A percentile compares a stretch with the other conserved stretches of the same genome.
Evolutionary conservation across 2,888 invertebrate genomes (phyloP).

Genomic region (Globia sparganii): DNA sequence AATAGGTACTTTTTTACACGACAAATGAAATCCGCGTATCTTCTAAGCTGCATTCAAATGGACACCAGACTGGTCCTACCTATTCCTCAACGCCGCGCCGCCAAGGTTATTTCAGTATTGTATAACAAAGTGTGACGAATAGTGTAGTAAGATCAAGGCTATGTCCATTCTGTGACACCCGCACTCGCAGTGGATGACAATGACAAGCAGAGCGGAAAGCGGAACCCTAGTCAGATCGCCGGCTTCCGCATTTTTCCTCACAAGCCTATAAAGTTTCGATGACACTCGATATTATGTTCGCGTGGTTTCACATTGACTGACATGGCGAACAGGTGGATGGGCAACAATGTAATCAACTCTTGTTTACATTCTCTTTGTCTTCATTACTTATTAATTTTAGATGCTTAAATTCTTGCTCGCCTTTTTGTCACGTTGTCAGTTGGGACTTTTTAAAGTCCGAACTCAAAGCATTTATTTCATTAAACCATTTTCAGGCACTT

Average conservation of each 20-base stretch:
- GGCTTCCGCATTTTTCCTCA: slow-evolving; percentile 79
- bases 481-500: not conserved
- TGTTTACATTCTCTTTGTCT: too few species aligned
- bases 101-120: slow-evolving; percentile 59
- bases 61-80: not conserved
- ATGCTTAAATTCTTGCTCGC: not conserved
- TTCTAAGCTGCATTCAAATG: slow-evolving; percentile 5
- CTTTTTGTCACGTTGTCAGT: not conserved
- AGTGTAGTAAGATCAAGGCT: slow-evolving; percentile 72
- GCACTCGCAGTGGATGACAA: slow-evolving; percentile 64
- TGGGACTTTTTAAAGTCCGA: not conserved
- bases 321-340: slow-evolving; percentile 1
- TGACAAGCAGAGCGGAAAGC: slow-evolving; percentile 81
- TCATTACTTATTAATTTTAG: too few species aligned
- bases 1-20: not conserved
- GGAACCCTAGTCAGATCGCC: slow-evolving; percentile 65
- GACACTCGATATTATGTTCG: slow-evolving; percentile 79
- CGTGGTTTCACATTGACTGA: slow-evolving; percentile 69
- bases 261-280: slow-evolving; percentile 81
- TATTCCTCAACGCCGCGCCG: slow-evolving; percentile 21
- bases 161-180: slow-evolving; percentile 63
- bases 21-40: not conserved
- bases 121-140: slow-evolving; percentile 66
- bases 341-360: slow-evolving; percentile 6
- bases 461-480: not conserved